Conservation (phyloP, 2,797 vertebrate species). For the Galagoides demidoff region DNA sequence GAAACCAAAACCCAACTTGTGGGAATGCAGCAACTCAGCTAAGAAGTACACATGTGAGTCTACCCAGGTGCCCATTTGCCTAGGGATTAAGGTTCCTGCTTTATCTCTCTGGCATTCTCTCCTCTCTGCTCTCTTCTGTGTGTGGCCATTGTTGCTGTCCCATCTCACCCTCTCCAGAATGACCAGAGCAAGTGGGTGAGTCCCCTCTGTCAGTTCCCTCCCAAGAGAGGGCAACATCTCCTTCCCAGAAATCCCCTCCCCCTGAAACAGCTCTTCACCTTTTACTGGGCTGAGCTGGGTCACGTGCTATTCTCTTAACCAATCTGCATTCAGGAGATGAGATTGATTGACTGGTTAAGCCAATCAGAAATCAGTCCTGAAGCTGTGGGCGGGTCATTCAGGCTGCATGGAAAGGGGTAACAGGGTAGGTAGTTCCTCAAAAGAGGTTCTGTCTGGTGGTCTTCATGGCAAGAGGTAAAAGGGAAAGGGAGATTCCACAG, state of each 20-base stretch:
- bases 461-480: not conserved
- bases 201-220: not conserved
- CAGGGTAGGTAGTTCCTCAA: not conserved
- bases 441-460: too few relatives aligned
- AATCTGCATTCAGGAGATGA: not conserved
- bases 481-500: not conserved
- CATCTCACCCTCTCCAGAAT: not conserved
- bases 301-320: not conserved
- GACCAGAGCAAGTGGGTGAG: rapidly evolving
- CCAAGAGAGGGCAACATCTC: not conserved
- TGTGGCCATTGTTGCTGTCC: too few relatives aligned
- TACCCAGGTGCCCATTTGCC: not conserved
- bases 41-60: not conserved
- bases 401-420: too few relatives aligned
- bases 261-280: not conserved
- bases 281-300: not conserved
- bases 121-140: too few relatives aligned
- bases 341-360: not conserved
- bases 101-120: not conserved
- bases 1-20: not conserved
- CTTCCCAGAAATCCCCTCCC: not conserved
- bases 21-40: not conserved
- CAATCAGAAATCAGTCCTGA: not conserved
- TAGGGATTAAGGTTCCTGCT: not conserved
- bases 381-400: not conserved